A percentile compares a stretch with the other conserved stretches of the same genome.
These are phyloP conservation scores for Phylloscopus whistleri DNA, from an alignment of 2,113 vertebrate genomes.

Conservation along the genomic window DNA sequence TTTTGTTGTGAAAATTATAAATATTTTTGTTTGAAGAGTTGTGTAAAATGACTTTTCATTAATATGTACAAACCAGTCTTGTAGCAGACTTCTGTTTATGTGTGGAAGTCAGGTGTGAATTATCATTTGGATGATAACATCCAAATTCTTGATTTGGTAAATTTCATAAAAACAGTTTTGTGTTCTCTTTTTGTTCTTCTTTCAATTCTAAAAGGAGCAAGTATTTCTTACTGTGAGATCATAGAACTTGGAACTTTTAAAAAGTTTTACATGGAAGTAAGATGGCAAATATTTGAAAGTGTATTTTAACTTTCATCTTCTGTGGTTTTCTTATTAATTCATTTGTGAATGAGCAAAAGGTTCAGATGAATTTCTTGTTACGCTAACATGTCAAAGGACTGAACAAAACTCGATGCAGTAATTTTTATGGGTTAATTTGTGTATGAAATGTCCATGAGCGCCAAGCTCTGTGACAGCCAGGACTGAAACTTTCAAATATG, in stretches of 20 bases:
- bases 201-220: not conserved
- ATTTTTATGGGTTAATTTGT: not conserved
- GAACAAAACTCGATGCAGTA: not conserved
- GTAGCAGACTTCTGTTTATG: not conserved
- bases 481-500: not conserved
- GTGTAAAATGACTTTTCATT: conserved; percentile 47
- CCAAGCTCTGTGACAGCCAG: rapidly evolving
- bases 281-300: not conserved
- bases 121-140: not conserved
- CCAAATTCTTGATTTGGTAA: not conserved
- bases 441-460: rapidly evolving
- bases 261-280: not conserved
- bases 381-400: not conserved
- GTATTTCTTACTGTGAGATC: not conserved
- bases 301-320: not conserved
- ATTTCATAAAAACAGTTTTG: not conserved
- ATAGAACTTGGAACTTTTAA: not conserved
- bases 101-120: conserved; percentile 3
- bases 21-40: conserved; percentile 44
- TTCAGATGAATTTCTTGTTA: not conserved
- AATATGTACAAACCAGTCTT: not conserved
- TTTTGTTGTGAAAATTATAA: conserved; percentile 55
- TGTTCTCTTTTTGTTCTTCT: not conserved
- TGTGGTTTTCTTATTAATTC: not conserved
- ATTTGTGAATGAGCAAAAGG: not conserved